Percentiles rank a stretch among this genome's conserved stretches.
These are phyloP conservation scores for Vidua chalybeata DNA, from an alignment of 2,113 vertebrate genomes.

Conservation along the genomic window DNA sequence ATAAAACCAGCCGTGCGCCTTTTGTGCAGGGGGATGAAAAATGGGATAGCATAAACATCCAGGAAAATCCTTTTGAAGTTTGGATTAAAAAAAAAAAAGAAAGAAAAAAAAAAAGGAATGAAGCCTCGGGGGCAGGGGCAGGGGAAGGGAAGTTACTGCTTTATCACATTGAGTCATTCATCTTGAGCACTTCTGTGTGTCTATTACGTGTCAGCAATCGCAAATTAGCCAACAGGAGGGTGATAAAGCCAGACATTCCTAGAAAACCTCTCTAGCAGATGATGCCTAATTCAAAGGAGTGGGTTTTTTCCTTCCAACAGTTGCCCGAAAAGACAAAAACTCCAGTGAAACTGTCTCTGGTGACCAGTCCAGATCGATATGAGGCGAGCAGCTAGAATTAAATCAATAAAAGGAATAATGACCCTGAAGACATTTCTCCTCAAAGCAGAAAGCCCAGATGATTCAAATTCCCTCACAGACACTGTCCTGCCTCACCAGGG, in stretches of 20 bases:
- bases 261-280: neutral
- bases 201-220: neutral
- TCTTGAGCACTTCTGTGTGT: neutral
- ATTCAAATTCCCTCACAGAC: neutral
- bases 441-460: neutral
- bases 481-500: neutral
- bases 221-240: neutral
- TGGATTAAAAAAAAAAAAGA: constrained; percentile 1
- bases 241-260: neutral
- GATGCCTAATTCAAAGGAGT: neutral
- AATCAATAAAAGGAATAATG: constrained; percentile 38
- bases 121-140: neutral
- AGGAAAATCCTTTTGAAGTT: constrained; percentile 17
- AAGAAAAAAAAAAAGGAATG: neutral
- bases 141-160: neutral
- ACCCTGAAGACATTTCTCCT: neutral
- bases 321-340: neutral
- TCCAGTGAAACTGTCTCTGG: neutral
- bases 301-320: neutral
- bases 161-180: neutral
- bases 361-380: neutral
- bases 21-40: neutral
- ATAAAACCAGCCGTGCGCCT: neutral
- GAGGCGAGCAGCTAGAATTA: neutral
- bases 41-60: neutral